Base-by-base conservation (phyloP, 2,797 vertebrate genomes). In the Diplodus puntazzo region DNA sequence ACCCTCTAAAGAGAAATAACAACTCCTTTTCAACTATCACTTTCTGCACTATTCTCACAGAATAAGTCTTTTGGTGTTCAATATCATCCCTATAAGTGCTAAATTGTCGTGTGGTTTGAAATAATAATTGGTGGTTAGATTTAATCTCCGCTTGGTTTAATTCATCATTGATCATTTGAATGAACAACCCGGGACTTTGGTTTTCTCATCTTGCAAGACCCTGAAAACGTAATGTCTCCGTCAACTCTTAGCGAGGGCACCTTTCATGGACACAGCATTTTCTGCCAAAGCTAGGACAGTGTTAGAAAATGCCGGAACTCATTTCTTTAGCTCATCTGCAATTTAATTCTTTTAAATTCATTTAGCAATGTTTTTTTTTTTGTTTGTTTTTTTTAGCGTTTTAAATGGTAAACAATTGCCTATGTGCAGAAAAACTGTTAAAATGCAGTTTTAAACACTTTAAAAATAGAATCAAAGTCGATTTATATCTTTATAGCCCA, bases 161-260 rank as follows among this genome's bases (percentile, higher is more conserved):
- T 53, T 67, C 25, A 58, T 77, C 72, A 77, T 50, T 75, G 50
- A 75, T 83, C 39, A 75, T 79, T 74, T 69, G 53, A 59, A 61
- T 55, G 14, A 54, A 65, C 59, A 71, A 52, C 65, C 52, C 53
- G 66, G 10, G 46, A 69, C 25, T 65, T 57, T 5, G 3, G 27
- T 27, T 34, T 52, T 86, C 30, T 57, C 49, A 49, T 72, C 43
- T 49, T 45, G 43, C 43, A 67, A 71, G 39, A 21, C n/a, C 3
- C 5, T 30, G 23, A 27, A 48, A 64, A 63, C 50, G 0, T 69
- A 11, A 48, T 61, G 42, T 55, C 75, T 69, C 30, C 12, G 7
- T 70, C 25, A 69, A 5, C 43, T 20, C 0, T 27, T 3, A 27
- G 12, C 60, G 16, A 65, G 65, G 46, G 7, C 2, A 61, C 23